Conservation (phyloP, 2,113 vertebrate genomes). For the Triplophysa siluroides region DNA sequence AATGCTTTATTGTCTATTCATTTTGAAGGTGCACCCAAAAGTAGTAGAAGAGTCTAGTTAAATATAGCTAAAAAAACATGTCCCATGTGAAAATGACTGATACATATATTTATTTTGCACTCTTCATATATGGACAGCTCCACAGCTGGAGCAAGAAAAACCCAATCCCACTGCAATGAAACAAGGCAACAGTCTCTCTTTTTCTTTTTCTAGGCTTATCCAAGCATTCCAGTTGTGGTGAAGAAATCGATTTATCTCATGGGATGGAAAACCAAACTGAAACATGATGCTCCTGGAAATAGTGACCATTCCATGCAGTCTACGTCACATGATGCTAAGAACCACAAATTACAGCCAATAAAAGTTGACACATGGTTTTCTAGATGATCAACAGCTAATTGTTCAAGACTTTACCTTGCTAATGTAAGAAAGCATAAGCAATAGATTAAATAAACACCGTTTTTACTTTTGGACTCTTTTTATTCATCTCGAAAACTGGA, state of each 20-base stretch:
- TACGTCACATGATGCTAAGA: conserved; percentile 32
- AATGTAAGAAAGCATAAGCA: too few species aligned
- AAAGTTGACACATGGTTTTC: conserved; percentile 28
- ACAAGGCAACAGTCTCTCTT: background rate
- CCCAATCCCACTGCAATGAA: conserved; percentile 17
- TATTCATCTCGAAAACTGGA: background rate
- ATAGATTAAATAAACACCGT: too few species aligned
- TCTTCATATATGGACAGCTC: conserved; percentile 44
- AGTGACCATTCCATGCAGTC: conserved; percentile 14
- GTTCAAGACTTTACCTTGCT: too few species aligned
- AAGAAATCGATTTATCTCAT: conserved; percentile 47
- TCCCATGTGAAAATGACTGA: background rate
- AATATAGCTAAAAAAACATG: background rate
- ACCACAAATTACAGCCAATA: conserved; percentile 20
- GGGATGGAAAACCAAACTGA: conserved; percentile 46
- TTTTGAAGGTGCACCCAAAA: too few species aligned
- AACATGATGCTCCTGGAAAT: conserved; percentile 40
- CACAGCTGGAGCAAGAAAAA: conserved; percentile 46
- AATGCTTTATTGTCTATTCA: too few species aligned
- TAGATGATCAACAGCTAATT: too few species aligned
- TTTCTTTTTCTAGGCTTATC: conserved; percentile 13
- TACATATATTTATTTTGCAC: background rate
- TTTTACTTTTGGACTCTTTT: background rate
- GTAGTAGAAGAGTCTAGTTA: too few species aligned
- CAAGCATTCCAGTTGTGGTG: conserved; percentile 43